Base-by-base conservation (phyloP, 2,888 invertebrate species). In the Trilocha varians region DNA sequence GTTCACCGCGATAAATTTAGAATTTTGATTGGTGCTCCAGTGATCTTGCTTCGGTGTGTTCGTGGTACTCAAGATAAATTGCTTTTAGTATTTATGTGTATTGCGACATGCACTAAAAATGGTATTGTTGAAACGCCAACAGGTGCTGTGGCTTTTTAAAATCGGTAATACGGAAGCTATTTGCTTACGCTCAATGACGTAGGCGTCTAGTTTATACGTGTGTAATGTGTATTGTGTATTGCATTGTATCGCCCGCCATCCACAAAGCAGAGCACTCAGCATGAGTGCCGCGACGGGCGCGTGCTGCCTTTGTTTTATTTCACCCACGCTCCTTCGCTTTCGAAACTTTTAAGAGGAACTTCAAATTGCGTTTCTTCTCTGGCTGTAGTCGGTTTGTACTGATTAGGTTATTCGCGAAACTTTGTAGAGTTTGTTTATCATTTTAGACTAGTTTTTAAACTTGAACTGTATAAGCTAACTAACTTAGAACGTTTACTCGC, bases 181-280 rank as follows among this genome's bases (percentile, higher is more conserved):
- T 65, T 56, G 56, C 49, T 47, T 50, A 48, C 55, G 61, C 54
- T 59, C 49, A 43, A 36, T 18, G 45, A 9, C 55, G 60, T 51
- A 53, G 56, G 49, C 41, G 51, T 46, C 43, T 52, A 50, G 52
- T 53, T 58, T 53, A 55, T 46, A 45, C 46, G 48, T 43, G 46
- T 44, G 43, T 46, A 48, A 40, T 43, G 50, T 47, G 43, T 46
- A 48, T 42, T 43, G 50, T 47, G 71, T 67, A 71, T 71, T 67
- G 74, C 74, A 82, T 79, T 78, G 82, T 79, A 74, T 73, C 74
- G 71, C 67, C 59, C 62, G 70, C 59, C 69, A 65, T 70, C 74
- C 75, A 78, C 80, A 83, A 84, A 80, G 80, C 83, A 72, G 76
- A 78, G 78, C 82, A 83, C 84, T 84, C 82, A 78, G 75, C 69